Base-by-base conservation (phyloP, 2,113 vertebrate species). In the Anser brachyrhynchus region DNA sequence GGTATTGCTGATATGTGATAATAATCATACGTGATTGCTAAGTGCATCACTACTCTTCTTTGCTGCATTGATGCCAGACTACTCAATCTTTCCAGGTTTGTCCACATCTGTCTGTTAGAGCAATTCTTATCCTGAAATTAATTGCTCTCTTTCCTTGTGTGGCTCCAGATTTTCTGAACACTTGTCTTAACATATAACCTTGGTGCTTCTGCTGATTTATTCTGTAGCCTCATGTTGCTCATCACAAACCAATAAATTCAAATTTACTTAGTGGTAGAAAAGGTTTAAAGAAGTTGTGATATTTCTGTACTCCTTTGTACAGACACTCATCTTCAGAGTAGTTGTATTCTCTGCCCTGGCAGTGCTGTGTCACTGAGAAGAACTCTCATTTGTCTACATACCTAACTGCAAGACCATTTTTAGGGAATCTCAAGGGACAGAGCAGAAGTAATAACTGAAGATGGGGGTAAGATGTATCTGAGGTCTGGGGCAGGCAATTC, bases 31-130 rank as follows among this genome's bases (percentile, higher is more conserved):
- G 6, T 62, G 66, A 69, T 16, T 26, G 6, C 13, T 78, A 2
- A 19, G 8, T 44, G 17, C 31, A 51, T 61, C 35, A 29, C n/a
- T 35, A 37, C 6, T 90, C 6, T 14, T 44, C 39, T 58, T 58
- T 62, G 18, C 6, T n/a, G 3, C n/a, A 25, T 8, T 71, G 37
- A 35, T 44, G 22, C 25, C 19, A 65, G 35, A 65, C 20, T 78
- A 11, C 10, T 82, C 20, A 6, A 5, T 64, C 29, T 62, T 62
- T 49, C 10, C n/a, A 78, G 13, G 10, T 62, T 78, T 90, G 5
- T 35, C 66, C 49, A 17, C 14, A 70, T 35, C 9, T 19, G 46
- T 4, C 39, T 84, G 23, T 28, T 65, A 61, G 5, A 0, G 0
- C n/a, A 83, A 0, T 28, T 4, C 13, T 79, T 79, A 67, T 37